Base-by-base conservation (phyloP, 2,113 vertebrate species). In the Tautogolabrus adspersus region DNA sequence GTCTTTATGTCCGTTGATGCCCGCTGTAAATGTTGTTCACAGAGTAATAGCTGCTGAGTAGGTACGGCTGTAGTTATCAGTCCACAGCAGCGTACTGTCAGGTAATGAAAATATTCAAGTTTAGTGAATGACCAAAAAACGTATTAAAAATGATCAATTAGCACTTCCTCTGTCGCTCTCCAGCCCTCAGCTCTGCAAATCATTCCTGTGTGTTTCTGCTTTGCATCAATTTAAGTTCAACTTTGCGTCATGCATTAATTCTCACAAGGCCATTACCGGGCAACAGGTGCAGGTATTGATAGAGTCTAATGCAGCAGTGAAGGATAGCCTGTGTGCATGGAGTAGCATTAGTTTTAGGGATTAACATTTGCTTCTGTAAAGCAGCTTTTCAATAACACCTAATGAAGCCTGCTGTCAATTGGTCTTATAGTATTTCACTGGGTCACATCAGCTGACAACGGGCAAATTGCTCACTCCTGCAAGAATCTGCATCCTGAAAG, bases 221-320 rank as follows among this genome's bases (percentile, higher is more conserved):
- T 30, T 63, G 74, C 72, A 76, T 81, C 38, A 42, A 16, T 65
- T 61, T 12, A 71, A 71, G 11, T 77, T 69, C 49, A 68, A 16
- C 23, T 75, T 56, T 22, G 46, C 66, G 66, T 79, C 83, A 86
- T 84, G 67, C 82, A 75, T 87, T 80, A 87, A 81, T 86, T 71
- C 66, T 16, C 42, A 26, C 38, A 49, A 65, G 37, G 47, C 73
- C 47, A 22, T 26, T 37, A 72, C 74, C 58, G 79, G 75, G 40
- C 63, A 23, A 21, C 10, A 10, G 73, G 47, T 70, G 65, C 44
- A 46, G 56, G 40, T 86, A 87, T 88, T 60, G 89, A 92, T 82
- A 69, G 7, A n/a, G 37, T 55, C 21, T 77, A n/a, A 76, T 26
- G 74, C 74, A 58, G 59, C 60, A 2, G 62, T 89, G 86, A 89